Evolutionary conservation across 2,113 vertebrate species (phyloP).

Genomic region (Falco punctatus): DNA sequence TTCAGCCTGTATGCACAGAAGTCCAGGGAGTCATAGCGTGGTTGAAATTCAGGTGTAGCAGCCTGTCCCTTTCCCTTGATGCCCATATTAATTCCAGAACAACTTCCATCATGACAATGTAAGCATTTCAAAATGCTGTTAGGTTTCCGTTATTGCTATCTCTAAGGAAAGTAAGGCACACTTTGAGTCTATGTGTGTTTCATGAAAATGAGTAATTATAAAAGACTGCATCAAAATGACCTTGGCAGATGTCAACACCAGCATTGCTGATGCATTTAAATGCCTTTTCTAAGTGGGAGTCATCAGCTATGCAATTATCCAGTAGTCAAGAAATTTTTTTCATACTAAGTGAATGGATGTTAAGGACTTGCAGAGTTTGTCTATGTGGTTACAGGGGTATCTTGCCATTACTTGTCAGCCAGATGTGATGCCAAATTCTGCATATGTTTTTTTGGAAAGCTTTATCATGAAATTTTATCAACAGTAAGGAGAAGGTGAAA

Average conservation of each 20-base stretch:
- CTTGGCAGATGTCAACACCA: slow-evolving; percentile 37
- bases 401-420: not conserved
- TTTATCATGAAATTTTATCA: not conserved
- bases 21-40: not conserved
- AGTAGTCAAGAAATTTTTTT: not conserved
- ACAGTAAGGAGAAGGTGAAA: not conserved
- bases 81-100: slow-evolving; percentile 39
- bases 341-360: not conserved
- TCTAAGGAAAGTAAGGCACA: slow-evolving; percentile 13
- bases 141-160: slow-evolving; percentile 12
- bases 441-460: not conserved
- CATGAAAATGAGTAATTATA: slow-evolving; percentile 41
- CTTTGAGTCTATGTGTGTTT: not conserved
- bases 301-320: slow-evolving; percentile 18
- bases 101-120: not conserved
- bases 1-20: not conserved
- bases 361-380: not conserved
- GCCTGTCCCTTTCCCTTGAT: slow-evolving; percentile 27
- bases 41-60: slow-evolving; percentile 46
- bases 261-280: slow-evolving; percentile 25
- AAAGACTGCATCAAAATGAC: slow-evolving; percentile 39
- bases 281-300: not conserved
- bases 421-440: not conserved
- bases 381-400: not conserved
- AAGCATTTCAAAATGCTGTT: slow-evolving; percentile 43